Evolutionary conservation across 2,113 vertebrate genomes (phyloP), one percentile per base, ranked within the genome.

Genomic region (Ariopsis seemanni): DNA sequence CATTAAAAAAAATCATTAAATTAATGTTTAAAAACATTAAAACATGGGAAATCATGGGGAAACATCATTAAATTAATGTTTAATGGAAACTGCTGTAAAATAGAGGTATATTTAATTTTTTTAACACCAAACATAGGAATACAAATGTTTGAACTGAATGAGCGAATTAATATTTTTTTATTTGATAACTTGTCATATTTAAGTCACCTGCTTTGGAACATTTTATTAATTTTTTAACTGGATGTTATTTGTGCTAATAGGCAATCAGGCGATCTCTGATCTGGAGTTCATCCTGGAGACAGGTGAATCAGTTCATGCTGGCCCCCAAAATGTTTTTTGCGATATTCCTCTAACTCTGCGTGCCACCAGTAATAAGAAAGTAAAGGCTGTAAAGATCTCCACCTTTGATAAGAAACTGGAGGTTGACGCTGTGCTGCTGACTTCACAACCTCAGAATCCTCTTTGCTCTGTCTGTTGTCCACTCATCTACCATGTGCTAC

Each of bases 341-440:
- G 98, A 99, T 27, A 94, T 95, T 20, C 98, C 98, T 0, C 96
- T 99, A 78, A 99, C 98, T 0, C 72, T 98, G 89, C 95, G 95
- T 75, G 93, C 97, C 0, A 94, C 96, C 15, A 93, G 96, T 20
- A 93, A 94, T 4, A 94, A 93, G 60, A 96, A 94, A 82, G 95
- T 99, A n/a, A 78, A 90, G 0, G 95, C 96, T 58, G 92, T 98
- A 30, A 97, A 96, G 79, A 95, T 99, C 87, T 96, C 95, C 93
- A 99, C 98, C 25, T 97, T 98, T 20, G 98, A 99, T 0, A 97
- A 98, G 91, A 96, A 96, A 89, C 95, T 99, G 95, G 98, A 99
- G 93, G 96, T 99, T 0, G 98, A 99, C 48, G 97, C 98, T 0
- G 97, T 94, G 1, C 94, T 99, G 90, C 91, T 99, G 91, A 96